phyloP scores from a whole-genome alignment of 37 sponge, comb jelly and placozoan genomes.

The Aplysina aerophoba region DNA sequence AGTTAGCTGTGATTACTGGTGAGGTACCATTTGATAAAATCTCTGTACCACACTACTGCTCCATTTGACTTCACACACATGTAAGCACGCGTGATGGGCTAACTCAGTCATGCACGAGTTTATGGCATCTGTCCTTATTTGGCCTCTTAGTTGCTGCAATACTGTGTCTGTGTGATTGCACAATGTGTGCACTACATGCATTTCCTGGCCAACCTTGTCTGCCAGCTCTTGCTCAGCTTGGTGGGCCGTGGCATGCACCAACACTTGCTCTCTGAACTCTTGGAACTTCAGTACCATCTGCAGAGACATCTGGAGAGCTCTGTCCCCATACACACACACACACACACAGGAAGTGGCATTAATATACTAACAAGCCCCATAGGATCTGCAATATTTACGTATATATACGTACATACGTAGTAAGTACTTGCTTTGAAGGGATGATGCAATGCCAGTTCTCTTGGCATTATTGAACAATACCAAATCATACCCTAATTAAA shows the following conservation, averaged over 20 bases:
- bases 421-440: background rate
- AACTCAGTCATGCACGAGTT: no score
- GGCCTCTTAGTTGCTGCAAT: no score
- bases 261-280: background rate
- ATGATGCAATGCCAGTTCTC: background rate
- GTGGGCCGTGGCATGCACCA: background rate
- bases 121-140: no score
- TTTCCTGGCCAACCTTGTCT: no score
- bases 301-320: background rate
- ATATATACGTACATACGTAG: background rate
- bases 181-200: no score
- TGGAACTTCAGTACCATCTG: constrained; percentile 1
- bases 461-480: no score
- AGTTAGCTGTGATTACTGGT: background rate
- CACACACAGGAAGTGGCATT: background rate
- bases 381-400: background rate
- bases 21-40: background rate
- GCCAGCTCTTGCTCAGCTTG: background rate
- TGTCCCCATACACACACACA: background rate
- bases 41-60: no score
- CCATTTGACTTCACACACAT: no score
- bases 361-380: no score
- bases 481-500: background rate
- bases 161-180: no score
- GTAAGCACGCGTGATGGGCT: no score